Percentiles rank a stretch among this genome's conserved stretches.
Conservation (phyloP, 2,113 vertebrate genomes). For the Erythrolamprus reginae region DNA sequence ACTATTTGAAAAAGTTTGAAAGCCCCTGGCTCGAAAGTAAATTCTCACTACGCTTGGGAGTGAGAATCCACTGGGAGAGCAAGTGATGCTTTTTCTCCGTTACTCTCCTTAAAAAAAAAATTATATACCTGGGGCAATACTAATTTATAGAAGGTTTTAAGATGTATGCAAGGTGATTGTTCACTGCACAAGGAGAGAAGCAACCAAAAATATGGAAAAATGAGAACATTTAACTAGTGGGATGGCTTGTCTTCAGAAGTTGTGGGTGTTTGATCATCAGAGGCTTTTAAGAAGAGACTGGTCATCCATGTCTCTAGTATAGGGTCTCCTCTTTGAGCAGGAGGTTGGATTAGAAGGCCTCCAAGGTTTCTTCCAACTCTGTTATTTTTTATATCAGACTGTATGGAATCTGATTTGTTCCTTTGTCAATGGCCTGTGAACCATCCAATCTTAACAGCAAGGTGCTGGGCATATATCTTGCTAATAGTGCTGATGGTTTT, state of each 20-base stretch:
- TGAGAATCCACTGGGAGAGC: too few species aligned
- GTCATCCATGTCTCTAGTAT: too few species aligned
- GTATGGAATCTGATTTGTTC: background rate
- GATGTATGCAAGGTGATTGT: background rate
- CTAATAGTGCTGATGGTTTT: background rate
- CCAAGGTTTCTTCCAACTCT: background rate
- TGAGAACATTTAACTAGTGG: too few species aligned
- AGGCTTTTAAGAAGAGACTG: too few species aligned
- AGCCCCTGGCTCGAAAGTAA: background rate
- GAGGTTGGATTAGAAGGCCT: too few species aligned
- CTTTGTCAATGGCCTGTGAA: background rate
- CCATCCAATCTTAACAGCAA: background rate
- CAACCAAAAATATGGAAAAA: background rate
- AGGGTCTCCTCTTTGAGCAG: too few species aligned
- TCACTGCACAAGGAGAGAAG: background rate
- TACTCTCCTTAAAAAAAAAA: too few species aligned
- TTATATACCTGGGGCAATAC: background rate
- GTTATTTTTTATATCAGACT: background rate
- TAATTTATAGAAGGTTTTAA: background rate
- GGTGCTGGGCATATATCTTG: background rate
- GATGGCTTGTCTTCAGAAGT: too few species aligned
- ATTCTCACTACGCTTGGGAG: background rate
- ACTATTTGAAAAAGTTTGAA: background rate
- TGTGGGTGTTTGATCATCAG: too few species aligned
- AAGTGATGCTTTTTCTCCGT: background rate